Percentiles rank a stretch among this genome's conserved stretches.
These are phyloP conservation scores for Leptopilina clavipes DNA, from an alignment of 1,140 invertebrate species.

Conservation along the genomic window DNA sequence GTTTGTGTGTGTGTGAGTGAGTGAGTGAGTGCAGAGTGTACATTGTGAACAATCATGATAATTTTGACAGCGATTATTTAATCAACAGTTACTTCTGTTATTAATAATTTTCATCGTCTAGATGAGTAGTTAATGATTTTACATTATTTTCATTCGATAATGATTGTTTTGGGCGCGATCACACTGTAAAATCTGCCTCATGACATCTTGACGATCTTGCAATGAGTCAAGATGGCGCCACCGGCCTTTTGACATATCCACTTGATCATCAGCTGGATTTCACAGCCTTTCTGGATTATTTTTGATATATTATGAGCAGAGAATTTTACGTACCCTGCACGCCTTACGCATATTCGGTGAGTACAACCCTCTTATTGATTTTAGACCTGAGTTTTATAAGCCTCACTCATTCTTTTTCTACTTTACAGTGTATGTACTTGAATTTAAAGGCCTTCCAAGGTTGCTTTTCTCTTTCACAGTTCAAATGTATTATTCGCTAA, in stretches of 20 bases:
- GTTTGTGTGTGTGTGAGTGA: background rate
- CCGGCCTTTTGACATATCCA: conserved; percentile 66
- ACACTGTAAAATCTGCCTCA: conserved; percentile 55
- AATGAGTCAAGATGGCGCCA: conserved; percentile 66
- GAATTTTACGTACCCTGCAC: conserved; percentile 70
- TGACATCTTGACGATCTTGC: conserved; percentile 65
- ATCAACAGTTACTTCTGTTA: background rate
- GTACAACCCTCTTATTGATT: conserved; percentile 39
- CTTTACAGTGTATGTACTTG: background rate
- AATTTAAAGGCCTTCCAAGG: background rate
- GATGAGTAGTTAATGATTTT: background rate
- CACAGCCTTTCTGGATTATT: conserved; percentile 40
- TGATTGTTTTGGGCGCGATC: background rate
- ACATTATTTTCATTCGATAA: background rate
- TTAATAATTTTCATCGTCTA: background rate
- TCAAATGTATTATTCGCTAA: too few species aligned
- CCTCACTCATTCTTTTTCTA: background rate
- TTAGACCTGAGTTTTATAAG: background rate
- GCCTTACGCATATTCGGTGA: conserved; percentile 71
- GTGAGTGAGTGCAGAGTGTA: too few species aligned
- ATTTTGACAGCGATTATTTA: conserved; percentile 43
- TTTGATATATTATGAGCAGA: conserved; percentile 69
- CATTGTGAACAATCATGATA: conserved; percentile 33
- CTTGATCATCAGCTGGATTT: conserved; percentile 62
- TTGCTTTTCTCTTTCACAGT: conserved; percentile 4